Base-by-base conservation (phyloP, 1,140 invertebrate genomes). In the Pristionchus pacificus region DNA sequence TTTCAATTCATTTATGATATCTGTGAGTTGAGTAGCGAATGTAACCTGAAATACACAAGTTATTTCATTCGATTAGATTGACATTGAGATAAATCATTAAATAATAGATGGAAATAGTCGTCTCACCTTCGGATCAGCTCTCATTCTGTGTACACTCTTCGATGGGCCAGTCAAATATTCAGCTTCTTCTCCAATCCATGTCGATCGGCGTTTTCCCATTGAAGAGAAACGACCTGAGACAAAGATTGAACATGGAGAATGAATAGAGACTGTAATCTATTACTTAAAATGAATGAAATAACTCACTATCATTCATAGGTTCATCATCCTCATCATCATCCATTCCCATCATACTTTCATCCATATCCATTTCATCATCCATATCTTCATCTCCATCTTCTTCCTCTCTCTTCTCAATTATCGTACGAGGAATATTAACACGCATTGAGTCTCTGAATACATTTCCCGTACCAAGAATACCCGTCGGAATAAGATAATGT, bases 121-220 rank as follows among this genome's bases (percentile, higher is more conserved):
- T 55, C 31, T 93, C 14, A 99, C 93, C 0, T 97, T 89, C 0
- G 96, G 96, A 87, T 99, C 95, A 0, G 95, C 95, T 65, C 96
- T 87, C n/a, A 93, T 87, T 30, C 97, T 86, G 84, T 98, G 96
- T 0, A 92, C 92, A 0, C 92, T 91, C 77, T 84, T 83, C 1
- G 61, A 62, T 6, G 89, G 27, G 88, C 88, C 32, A 88, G 88
- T 75, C 90, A 86, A 59, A 83, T 81, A 38, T 89, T 86, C 63
- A 88, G 86, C 79, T 90, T 91, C 65, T 87, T 89, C 10, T 89
- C 75, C 28, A 19, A 76, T 15, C 30, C 19, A 15, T 2, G 61
- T 32, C 3, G 58, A 55, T 25, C 27, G 25, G 32, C 30, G 15
- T 27, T 60, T 32, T 6, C 6, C 60, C 6, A 65, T 27, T 64